A percentile compares a stretch with the other conserved stretches of the same genome.
These are phyloP conservation scores for Ostrea edulis DNA, from an alignment of 1,140 invertebrate genomes.

Conservation along the genomic window DNA sequence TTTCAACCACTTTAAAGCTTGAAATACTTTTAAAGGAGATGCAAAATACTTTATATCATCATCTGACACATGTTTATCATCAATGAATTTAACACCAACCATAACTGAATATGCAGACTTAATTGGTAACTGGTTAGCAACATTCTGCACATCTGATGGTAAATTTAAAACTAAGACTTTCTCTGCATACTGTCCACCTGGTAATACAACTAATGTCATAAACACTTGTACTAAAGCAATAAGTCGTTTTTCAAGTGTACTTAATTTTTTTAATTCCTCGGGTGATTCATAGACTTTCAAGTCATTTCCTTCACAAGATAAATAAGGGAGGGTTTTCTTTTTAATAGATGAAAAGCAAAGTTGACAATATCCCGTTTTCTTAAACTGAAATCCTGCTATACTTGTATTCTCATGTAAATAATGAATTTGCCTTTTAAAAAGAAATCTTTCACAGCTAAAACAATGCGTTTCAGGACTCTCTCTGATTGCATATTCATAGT, in stretches of 20 bases:
- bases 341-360: too few relatives aligned
- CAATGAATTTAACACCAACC: background rate
- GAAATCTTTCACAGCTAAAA: too few relatives aligned
- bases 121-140: background rate
- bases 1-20: constrained; percentile 55
- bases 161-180: constrained; percentile 45
- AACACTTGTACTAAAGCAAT: constrained; percentile 41
- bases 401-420: too few relatives aligned
- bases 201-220: constrained; percentile 25
- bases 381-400: too few relatives aligned
- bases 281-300: constrained; percentile 21
- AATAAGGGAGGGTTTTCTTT: background rate
- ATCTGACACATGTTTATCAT: background rate
- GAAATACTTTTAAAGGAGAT: constrained; percentile 13
- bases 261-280: constrained; percentile 19
- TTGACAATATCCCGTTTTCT: too few relatives aligned
- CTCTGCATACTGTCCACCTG: constrained; percentile 47
- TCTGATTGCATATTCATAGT: too few relatives aligned
- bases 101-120: background rate
- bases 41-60: background rate
- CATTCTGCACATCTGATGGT: constrained; percentile 40
- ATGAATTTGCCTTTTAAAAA: too few relatives aligned
- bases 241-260: constrained; percentile 37
- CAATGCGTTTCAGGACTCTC: too few relatives aligned
- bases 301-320: constrained; percentile 5